Base-by-base conservation (phyloP, 2,888 invertebrate species). In the Sycophila texana region DNA sequence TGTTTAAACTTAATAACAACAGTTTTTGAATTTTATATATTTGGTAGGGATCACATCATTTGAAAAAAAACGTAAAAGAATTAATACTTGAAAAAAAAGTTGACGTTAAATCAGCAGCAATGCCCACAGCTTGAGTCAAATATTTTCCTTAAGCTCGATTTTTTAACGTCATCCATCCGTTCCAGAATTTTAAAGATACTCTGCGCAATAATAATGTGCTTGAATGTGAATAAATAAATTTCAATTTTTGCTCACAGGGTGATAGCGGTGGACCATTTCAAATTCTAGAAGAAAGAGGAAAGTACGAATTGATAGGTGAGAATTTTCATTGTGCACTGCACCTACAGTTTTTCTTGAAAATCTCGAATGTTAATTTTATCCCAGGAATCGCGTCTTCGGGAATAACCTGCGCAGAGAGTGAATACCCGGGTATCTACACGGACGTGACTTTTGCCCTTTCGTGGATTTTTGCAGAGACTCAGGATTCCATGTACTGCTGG, bases 201-300 rank as follows among this genome's bases (percentile, higher is more conserved):
- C 26, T 26, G 26, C 2, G 2, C 3, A 26, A 65, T 49, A 49
- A 49, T 1, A 18, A 49, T 5, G 12, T 49, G 18, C 0, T 18
- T 61, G 12, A 1, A 2, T 51, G 63, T 16, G 39, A 39, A 63
- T 51, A 26, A 53, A n/a, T 14, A 20, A 66, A 5, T 18, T 5
- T 47, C 30, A n/a, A 63, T 16, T 2, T 58, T n/a, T 39, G 58
- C 66, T 71, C 70, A 2, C 58, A 85, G 83, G 85, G 85, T 26
- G 84, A 86, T 70, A 86, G 85, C 30, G 84, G 85, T 16, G 85
- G 85, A 14, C 86, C 86, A 20, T 83, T 86, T 65, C 84, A 84
- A 51, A 18, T 81, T 22, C 12, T 49, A 18, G 66, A 74, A 18
- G 14, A 13, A 5, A 57, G 57, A 22, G 22, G 49, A n/a, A 66